Conservation (phyloP, 2,888 invertebrate genomes). For the Eristalis arbustorum region DNA sequence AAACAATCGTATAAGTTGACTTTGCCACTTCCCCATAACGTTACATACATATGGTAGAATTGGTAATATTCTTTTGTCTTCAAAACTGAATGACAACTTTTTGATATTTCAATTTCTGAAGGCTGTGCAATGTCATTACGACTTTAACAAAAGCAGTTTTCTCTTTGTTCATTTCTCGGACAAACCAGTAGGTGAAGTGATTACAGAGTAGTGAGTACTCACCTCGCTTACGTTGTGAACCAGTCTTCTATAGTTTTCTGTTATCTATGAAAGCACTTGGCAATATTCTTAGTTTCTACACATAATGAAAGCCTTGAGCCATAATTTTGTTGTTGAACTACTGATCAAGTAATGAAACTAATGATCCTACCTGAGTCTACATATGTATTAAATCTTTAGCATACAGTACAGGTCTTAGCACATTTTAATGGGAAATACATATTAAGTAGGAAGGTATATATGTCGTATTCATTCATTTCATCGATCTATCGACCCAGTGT, state of each 20-base stretch:
- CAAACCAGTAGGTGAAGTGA: neutral
- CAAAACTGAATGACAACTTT: neutral
- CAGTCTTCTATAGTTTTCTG: conserved; percentile 1
- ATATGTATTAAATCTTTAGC: neutral
- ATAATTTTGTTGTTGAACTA: conserved; percentile 35
- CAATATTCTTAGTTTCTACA: neutral
- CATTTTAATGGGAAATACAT: conserved; percentile 26
- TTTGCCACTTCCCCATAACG: too few relatives aligned
- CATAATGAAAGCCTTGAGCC: conserved; percentile 48
- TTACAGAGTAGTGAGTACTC: neutral
- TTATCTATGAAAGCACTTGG: conserved; percentile 2
- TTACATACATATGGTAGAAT: too few relatives aligned
- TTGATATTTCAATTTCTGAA: neutral
- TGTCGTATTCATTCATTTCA: neutral
- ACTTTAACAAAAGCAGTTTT: neutral
- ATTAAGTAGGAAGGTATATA: too few relatives aligned
- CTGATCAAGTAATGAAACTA: conserved; percentile 22
- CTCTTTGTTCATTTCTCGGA: neutral
- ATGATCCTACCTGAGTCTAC: neutral
- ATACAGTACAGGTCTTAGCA: conserved; percentile 31
- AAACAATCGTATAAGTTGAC: too few relatives aligned
- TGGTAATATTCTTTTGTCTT: too few relatives aligned
- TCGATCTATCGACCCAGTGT: neutral
- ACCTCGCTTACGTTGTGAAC: neutral
- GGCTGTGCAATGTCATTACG: neutral